Evolutionary conservation across 2,113 vertebrate genomes (phyloP).

Genomic region (Syngnathus floridae): DNA sequence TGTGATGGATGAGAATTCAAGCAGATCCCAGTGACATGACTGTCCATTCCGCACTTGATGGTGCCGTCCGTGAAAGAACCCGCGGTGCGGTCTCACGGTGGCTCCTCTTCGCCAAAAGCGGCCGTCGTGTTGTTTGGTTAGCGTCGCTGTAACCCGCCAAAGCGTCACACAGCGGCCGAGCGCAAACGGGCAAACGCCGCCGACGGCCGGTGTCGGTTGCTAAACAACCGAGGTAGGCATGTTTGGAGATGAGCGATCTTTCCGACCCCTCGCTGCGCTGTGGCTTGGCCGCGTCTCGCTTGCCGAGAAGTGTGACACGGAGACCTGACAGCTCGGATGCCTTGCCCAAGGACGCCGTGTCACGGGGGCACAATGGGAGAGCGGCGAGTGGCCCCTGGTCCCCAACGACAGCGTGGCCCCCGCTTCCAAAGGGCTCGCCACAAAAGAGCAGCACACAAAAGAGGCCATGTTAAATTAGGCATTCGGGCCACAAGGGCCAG

Average conservation of each 20-base stretch:
- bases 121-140: conserved; percentile 60
- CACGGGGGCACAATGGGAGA: conserved; percentile 57
- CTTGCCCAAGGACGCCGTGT: conserved; percentile 67
- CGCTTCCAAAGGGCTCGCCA: conserved; percentile 55
- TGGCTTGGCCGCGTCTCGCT: conserved; percentile 59
- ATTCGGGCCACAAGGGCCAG: conserved; percentile 71
- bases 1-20: background rate
- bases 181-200: conserved; percentile 39
- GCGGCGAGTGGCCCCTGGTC: conserved; percentile 44
- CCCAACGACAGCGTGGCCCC: conserved; percentile 54
- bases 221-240: conserved; percentile 70
- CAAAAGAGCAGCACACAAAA: conserved; percentile 63
- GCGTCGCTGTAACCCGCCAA: conserved; percentile 38
- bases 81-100: conserved; percentile 28
- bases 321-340: conserved; percentile 70
- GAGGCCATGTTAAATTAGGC: conserved; percentile 73
- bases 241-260: conserved; percentile 43
- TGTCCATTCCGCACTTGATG: conserved; percentile 1
- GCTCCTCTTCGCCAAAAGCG: conserved; percentile 54
- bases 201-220: conserved; percentile 54
- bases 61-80: conserved; percentile 44
- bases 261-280: conserved; percentile 62
- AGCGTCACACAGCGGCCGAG: conserved; percentile 43
- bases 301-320: conserved; percentile 71
- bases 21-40: background rate